These are phyloP conservation scores for Biston stratarius DNA, from an alignment of 2,888 invertebrate species.

Conservation along the genomic window DNA sequence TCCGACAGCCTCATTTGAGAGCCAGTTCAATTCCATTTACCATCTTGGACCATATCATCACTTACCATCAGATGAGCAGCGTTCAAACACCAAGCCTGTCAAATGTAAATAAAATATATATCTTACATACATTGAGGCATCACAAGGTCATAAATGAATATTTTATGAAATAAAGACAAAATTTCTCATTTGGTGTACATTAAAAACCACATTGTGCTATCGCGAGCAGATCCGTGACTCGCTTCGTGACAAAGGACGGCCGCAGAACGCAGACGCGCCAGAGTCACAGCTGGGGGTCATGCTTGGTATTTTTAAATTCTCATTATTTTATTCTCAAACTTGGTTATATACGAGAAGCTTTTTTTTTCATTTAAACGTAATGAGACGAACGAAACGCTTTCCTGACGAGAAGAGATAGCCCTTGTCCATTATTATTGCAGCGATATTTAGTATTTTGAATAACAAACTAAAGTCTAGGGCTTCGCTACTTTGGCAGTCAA, in stretches of 20 bases:
- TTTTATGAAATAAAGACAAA: not conserved
- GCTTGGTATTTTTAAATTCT: conserved; percentile 60
- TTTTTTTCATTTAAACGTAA: no score
- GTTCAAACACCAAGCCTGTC: not conserved
- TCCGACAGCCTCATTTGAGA: no score
- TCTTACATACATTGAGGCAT: not conserved
- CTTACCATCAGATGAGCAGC: no score
- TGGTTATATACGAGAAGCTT: no score
- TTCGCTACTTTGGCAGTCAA: no score
- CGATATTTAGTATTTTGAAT: no score
- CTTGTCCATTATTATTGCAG: no score
- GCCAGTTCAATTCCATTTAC: no score
- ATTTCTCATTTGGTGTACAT: conserved; percentile 7
- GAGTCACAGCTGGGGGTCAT: conserved; percentile 50
- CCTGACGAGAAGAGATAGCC: no score
- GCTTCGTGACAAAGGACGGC: conserved; percentile 62
- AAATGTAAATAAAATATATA: not conserved
- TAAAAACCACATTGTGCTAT: conserved; percentile 45
- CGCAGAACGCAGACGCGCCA: conserved; percentile 56
- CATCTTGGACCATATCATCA: no score
- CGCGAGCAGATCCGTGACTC: conserved; percentile 41
- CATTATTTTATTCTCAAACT: conserved; percentile 43
- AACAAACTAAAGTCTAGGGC: no score
- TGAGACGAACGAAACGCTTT: no score
- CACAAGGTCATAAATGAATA: not conserved